Base-by-base conservation (phyloP, 2,888 invertebrate species). In the Harpagoxenus sublaevis region DNA sequence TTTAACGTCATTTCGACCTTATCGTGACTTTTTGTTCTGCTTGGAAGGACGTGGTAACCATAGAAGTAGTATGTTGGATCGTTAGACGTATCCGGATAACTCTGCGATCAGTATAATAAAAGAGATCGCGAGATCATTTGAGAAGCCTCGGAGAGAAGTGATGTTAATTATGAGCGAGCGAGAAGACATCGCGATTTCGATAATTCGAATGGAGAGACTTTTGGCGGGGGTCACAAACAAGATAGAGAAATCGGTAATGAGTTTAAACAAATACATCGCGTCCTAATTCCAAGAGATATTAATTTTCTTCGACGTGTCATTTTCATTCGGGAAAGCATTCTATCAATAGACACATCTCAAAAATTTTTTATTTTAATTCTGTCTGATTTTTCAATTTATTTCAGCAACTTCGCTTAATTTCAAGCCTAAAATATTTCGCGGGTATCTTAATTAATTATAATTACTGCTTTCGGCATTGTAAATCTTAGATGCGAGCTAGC, bases 161-260 rank as follows among this genome's bases (percentile, higher is more conserved):
- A 0, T 8, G 42, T 18, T 12, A 57, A 71, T 35, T 5, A 79
- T 79, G 79, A 62, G 18, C 31, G 60, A 62, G 4, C 4, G 42
- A 73, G 60, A 78, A n/a, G 55, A 78, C 18, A 60, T 45, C 35
- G 18, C 60, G 6, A 62, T 79, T 71, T 45, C 48, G 48, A 79
- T 79, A 2, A 73, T 39, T 79, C 79, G 73, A 60, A 62, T 79
- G 60, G 71, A 73, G 3, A 71, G 45, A 12, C 79, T 79, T 71
- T 79, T 79, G 39, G 12, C 35, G 12, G 12, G 28, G 12, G 18
- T 79, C 51, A 48, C 48, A 5, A 71, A 28, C 5, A 71, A 62
- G 4, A 31, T 78, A 57, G 5, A 51, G 18, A 6, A 78, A 57
- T 78, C 45, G 68, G 78, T 68, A 77, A 77, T 35, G 6, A 63